Conservation (phyloP, 2,797 vertebrate species). For the Novumbra hubbsi region DNA sequence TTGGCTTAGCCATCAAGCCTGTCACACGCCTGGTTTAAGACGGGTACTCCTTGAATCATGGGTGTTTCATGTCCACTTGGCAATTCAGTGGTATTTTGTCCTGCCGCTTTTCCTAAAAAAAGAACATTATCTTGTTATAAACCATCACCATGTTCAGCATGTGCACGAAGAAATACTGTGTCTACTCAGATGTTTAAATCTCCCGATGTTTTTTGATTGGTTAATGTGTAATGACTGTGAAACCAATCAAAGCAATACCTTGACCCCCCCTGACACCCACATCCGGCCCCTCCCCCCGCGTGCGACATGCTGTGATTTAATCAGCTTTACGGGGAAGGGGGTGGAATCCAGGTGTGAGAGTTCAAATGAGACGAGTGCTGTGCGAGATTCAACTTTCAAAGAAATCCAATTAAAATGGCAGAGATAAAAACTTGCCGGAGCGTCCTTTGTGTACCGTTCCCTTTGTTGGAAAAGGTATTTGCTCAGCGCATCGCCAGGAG, state of each 20-base stretch:
- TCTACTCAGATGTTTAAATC: not conserved
- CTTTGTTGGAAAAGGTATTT: slow-evolving; percentile 25
- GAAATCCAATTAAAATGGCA: slow-evolving; percentile 50
- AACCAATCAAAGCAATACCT: slow-evolving; percentile 28
- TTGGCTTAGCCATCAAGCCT: not conserved
- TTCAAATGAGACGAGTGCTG: slow-evolving; percentile 25
- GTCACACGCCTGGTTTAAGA: not conserved
- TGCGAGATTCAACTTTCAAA: slow-evolving; percentile 39
- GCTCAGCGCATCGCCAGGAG: slow-evolving; percentile 26
- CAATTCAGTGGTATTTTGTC: not conserved
- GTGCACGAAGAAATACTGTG: not conserved
- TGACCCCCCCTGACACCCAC: not conserved
- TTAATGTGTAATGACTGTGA: slow-evolving; percentile 6
- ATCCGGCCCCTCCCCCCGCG: slow-evolving; percentile 7
- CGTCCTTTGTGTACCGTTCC: not conserved
- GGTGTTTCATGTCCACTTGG: not conserved
- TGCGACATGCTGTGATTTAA: slow-evolving; percentile 36
- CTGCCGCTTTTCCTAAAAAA: not conserved
- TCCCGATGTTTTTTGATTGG: not conserved
- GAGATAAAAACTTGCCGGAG: slow-evolving; percentile 31
- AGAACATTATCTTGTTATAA: not conserved
- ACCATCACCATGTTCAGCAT: not conserved
- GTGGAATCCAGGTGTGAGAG: slow-evolving; percentile 35
- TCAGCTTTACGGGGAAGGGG: slow-evolving; percentile 27
- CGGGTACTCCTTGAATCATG: not conserved